A percentile compares a stretch with the other conserved stretches of the same genome.
Evolutionary conservation across 2,113 vertebrate genomes (phyloP).

Genomic region (Zosterops japonicus): DNA sequence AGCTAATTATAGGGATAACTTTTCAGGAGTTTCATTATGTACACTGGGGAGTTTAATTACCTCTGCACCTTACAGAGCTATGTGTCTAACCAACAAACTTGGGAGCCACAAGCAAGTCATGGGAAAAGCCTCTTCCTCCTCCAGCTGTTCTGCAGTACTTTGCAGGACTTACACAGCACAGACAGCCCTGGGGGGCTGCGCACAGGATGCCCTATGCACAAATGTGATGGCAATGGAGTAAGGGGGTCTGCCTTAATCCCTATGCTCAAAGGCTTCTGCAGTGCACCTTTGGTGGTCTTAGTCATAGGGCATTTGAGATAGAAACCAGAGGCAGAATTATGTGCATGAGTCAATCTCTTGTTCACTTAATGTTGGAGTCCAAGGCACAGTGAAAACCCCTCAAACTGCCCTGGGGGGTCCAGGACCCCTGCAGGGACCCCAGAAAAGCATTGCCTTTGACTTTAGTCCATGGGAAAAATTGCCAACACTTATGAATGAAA

Average conservation of each 20-base stretch:
- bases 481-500: too few species aligned
- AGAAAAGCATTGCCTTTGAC: too few species aligned
- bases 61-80: not conserved
- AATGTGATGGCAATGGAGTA: fast-evolving
- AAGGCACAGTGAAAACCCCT: too few species aligned
- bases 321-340: not conserved
- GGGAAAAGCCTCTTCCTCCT: not conserved
- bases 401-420: too few species aligned
- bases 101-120: not conserved
- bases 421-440: too few species aligned
- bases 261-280: not conserved
- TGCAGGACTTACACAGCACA: not conserved
- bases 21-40: constrained; percentile 43
- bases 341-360: not conserved
- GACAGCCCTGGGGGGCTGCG: not conserved
- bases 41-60: not conserved
- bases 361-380: not conserved
- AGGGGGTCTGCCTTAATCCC: not conserved
- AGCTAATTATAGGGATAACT: constrained; percentile 56
- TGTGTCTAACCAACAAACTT: not conserved
- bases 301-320: not conserved
- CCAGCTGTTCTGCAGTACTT: not conserved
- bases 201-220: not conserved
- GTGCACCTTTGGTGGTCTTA: not conserved
- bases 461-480: too few species aligned